Percentiles rank a stretch among this genome's conserved stretches.
Evolutionary conservation across 2,797 vertebrate genomes (phyloP).

Genomic region (Pseudotriccus pelzelni): DNA sequence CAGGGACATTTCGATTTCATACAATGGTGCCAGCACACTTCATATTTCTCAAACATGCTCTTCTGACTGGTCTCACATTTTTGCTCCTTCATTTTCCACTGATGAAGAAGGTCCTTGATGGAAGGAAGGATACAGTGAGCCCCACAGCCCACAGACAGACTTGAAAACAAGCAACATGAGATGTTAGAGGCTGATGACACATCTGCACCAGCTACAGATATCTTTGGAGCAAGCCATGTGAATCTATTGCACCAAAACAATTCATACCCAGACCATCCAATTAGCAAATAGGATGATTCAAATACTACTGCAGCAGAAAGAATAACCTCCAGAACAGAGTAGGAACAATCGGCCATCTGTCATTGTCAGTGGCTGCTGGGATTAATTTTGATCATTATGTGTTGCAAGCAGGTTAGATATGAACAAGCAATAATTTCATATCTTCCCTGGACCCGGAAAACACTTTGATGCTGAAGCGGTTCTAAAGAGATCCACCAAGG

Average conservation of each 20-base stretch:
- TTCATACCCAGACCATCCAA: not conserved
- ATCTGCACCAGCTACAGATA: not conserved
- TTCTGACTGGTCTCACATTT: not conserved
- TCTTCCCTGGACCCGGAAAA: not conserved
- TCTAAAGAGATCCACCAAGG: not conserved
- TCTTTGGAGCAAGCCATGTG: not conserved
- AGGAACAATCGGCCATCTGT: not conserved
- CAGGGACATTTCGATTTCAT: not conserved
- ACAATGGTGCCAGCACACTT: not conserved
- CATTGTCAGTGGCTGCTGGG: not conserved
- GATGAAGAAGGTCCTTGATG: not conserved
- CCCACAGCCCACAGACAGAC: not conserved
- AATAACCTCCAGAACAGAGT: not conserved
- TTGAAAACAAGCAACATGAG: accelerated
- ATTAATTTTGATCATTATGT: not conserved
- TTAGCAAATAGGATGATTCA: not conserved
- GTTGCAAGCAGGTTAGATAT: not conserved
- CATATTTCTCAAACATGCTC: not conserved
- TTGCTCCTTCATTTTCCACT: not conserved
- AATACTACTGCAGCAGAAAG: not conserved
- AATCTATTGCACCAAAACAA: not conserved
- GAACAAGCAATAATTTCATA: not conserved
- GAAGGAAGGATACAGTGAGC: not conserved
- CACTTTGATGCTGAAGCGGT: not conserved
- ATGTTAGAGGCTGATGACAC: not conserved